Percentiles rank a stretch among this genome's conserved stretches.
Evolutionary conservation across 2,113 vertebrate species (phyloP).

Genomic region (Carettochelys insculpta): DNA sequence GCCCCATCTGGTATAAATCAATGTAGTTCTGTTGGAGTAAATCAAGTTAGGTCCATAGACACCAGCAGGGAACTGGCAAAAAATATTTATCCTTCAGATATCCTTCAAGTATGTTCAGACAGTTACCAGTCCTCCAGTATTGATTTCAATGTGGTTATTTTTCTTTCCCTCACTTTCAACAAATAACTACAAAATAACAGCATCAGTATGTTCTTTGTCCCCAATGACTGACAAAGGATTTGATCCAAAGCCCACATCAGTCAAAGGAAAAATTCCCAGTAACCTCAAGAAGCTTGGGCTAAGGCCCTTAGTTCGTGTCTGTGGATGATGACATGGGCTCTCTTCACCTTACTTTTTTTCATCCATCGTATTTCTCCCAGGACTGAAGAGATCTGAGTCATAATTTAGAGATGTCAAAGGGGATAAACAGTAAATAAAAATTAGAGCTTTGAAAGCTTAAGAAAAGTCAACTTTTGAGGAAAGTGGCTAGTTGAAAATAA

Average conservation of each 20-base stretch:
- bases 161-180: neutral
- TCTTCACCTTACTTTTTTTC: neutral
- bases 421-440: neutral
- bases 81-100: too few relatives aligned
- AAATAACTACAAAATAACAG: neutral
- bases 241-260: neutral
- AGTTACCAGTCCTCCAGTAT: neutral
- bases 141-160: neutral
- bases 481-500: constrained; percentile 19
- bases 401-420: neutral
- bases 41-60: neutral
- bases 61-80: neutral
- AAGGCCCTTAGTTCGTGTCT: neutral
- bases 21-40: neutral
- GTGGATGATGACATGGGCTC: neutral
- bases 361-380: neutral
- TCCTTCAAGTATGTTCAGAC: neutral
- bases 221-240: neutral
- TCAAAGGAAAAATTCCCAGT: neutral
- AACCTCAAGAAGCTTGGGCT: neutral
- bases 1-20: neutral
- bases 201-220: neutral
- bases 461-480: neutral
- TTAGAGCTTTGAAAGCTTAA: neutral
- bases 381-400: neutral